Evolutionary conservation across 2,797 vertebrate species (phyloP).

Genomic region (Arnoldichthys spilopterus): DNA sequence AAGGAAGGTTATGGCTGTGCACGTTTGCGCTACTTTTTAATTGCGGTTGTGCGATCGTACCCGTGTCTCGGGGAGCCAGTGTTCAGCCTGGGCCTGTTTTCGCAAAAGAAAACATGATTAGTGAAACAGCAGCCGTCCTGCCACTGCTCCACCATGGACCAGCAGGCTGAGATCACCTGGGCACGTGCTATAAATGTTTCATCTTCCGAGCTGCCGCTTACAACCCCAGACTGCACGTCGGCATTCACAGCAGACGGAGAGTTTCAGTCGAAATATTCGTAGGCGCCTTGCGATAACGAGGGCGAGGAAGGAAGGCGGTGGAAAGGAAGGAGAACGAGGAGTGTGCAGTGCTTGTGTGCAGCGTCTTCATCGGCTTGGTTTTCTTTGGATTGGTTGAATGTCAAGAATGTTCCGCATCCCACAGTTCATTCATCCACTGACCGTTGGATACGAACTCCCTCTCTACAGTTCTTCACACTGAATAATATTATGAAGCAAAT

Average conservation of each 20-base stretch:
- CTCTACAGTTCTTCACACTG: neutral
- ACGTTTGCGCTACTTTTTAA: constrained; percentile 7
- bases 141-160: constrained; percentile 13
- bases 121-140: constrained; percentile 15
- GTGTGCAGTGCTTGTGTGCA: too few species aligned
- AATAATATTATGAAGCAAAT: neutral
- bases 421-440: neutral
- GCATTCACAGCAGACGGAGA: neutral
- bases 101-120: constrained; percentile 15
- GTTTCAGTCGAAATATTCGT: constrained; percentile 10
- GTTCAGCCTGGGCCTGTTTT: neutral
- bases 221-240: neutral
- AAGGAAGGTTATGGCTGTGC: neutral
- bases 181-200: constrained; percentile 4
- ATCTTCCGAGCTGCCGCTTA: neutral
- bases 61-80: neutral
- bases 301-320: too few species aligned
- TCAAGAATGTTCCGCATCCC: neutral
- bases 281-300: too few species aligned
- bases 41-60: neutral
- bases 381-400: neutral
- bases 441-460: neutral
- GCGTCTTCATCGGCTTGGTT: neutral
- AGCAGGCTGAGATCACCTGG: neutral
- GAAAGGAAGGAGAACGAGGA: neutral